phyloP scores from a whole-genome alignment of 2,888 invertebrate genomes.

The Neocrepidodera transversa region DNA sequence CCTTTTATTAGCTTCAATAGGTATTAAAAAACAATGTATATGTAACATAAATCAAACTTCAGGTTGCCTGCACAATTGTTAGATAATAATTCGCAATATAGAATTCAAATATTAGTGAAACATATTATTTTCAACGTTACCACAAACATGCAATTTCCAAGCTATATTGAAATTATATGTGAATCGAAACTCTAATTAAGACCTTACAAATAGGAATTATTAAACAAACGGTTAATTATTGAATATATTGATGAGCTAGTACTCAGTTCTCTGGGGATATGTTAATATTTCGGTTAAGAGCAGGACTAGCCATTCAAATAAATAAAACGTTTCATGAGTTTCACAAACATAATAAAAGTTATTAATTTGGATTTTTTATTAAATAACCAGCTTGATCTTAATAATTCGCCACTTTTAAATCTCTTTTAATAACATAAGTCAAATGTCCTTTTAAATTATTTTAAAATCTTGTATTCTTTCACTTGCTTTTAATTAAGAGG shows the following conservation, averaged over 20 bases:
- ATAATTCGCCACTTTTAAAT: too few relatives aligned
- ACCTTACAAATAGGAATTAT: slow-evolving; percentile 31
- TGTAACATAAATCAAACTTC: slow-evolving; percentile 15
- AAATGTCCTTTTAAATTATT: too few relatives aligned
- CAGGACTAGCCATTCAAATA: too few relatives aligned
- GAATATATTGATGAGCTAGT: slow-evolving; percentile 32
- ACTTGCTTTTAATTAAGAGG: too few relatives aligned
- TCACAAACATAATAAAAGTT: too few relatives aligned
- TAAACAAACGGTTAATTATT: slow-evolving; percentile 30
- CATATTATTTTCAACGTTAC: slow-evolving; percentile 20
- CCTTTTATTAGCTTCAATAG: slow-evolving; percentile 7
- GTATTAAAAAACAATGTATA: slow-evolving; percentile 13
- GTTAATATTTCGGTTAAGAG: too few relatives aligned
- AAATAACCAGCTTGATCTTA: too few relatives aligned
- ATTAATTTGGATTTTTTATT: too few relatives aligned
- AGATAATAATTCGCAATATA: slow-evolving; percentile 3
- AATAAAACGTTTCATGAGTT: too few relatives aligned
- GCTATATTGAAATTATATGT: slow-evolving; percentile 18
- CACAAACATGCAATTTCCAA: slow-evolving; percentile 18
- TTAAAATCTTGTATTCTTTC: too few relatives aligned
- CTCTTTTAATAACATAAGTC: too few relatives aligned
- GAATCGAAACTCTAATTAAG: slow-evolving; percentile 24
- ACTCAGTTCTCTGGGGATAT: slow-evolving; percentile 16
- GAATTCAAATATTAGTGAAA: slow-evolving; percentile 6
- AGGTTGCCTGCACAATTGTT: neutral